Evolutionary conservation across 2,888 invertebrate genomes (phyloP).

Genomic region (Pachycephus smyrnensis): DNA sequence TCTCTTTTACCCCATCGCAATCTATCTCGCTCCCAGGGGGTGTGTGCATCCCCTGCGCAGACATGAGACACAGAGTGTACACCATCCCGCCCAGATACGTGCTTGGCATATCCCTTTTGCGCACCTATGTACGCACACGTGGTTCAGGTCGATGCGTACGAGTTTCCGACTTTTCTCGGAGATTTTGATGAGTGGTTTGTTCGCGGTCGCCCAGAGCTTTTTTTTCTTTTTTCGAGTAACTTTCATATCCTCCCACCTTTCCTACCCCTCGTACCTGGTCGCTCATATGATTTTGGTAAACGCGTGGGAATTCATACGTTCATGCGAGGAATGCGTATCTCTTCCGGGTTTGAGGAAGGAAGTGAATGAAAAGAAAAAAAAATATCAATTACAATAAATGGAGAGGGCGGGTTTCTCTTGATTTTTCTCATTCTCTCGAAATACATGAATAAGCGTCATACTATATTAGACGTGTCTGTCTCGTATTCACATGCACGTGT

Average conservation of each 20-base stretch:
- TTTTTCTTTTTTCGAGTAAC: background rate
- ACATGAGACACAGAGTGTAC: background rate
- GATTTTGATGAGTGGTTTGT: conserved; percentile 61
- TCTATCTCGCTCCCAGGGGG: background rate
- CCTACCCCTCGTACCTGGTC: background rate
- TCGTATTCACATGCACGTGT: background rate
- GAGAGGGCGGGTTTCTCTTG: background rate
- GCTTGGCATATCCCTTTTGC: background rate
- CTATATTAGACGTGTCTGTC: background rate
- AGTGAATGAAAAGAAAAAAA: background rate
- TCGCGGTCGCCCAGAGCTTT: background rate
- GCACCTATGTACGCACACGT: background rate
- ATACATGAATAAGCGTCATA: background rate
- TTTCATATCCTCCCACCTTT: background rate
- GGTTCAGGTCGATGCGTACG: background rate
- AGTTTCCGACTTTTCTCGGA: conserved; percentile 35
- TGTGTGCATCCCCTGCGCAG: background rate
- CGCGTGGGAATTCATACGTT: background rate
- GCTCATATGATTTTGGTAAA: background rate
- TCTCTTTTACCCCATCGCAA: background rate
- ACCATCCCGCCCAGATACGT: background rate
- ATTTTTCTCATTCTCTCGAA: background rate
- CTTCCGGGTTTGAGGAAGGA: background rate
- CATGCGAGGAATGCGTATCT: background rate
- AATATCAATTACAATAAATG: background rate